These are phyloP conservation scores for Sceloporus tristichus DNA, from an alignment of 2,113 vertebrate species.

Conservation along the genomic window DNA sequence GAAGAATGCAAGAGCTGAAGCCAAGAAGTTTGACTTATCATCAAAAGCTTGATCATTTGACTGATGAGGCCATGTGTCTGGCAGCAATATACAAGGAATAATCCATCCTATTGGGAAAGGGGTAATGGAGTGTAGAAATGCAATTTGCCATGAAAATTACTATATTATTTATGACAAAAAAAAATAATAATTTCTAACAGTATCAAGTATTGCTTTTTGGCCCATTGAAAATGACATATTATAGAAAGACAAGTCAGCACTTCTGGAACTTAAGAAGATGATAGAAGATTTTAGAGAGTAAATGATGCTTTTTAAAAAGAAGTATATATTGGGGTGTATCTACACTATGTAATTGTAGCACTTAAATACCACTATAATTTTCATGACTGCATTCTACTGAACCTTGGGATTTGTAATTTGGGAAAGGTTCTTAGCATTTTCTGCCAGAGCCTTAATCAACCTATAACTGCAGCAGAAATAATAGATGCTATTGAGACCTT, in stretches of 20 bases:
- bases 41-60: slow-evolving; percentile 5
- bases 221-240: background rate
- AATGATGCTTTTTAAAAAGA: background rate
- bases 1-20: background rate
- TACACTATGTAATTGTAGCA: background rate
- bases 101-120: accelerated
- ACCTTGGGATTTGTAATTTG: too few relatives aligned
- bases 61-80: slow-evolving; percentile 11
- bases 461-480: too few relatives aligned
- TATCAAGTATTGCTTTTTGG: background rate
- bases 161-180: background rate
- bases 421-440: too few relatives aligned
- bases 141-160: slow-evolving; percentile 3
- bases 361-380: too few relatives aligned
- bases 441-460: too few relatives aligned
- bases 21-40: background rate
- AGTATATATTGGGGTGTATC: background rate
- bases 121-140: slow-evolving; percentile 23
- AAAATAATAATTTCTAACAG: background rate
- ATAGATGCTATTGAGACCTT: too few relatives aligned
- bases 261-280: background rate
- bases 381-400: too few relatives aligned
- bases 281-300: background rate
- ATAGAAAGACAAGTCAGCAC: slow-evolving; percentile 4
- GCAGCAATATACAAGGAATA: background rate